Conservation (phyloP, 2,797 vertebrate species). For the Onychomys torridus region DNA sequence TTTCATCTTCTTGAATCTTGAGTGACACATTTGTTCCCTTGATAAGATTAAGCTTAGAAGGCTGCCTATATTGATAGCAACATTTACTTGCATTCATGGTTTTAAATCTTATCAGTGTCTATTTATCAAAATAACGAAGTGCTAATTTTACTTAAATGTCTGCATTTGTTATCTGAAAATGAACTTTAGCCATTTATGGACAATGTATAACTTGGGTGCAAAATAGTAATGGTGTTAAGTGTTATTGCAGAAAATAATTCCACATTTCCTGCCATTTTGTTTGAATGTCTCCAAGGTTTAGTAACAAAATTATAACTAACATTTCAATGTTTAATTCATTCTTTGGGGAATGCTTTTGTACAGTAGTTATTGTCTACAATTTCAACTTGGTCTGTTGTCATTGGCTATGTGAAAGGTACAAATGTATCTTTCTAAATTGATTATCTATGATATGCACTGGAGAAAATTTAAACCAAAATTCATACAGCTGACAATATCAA, state of each 20-base stretch:
- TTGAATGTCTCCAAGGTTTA: background rate
- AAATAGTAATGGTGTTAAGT: background rate
- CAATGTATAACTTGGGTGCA: background rate
- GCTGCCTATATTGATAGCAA: conserved; percentile 5
- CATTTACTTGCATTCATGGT: background rate
- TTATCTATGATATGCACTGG: background rate
- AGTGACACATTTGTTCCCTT: conserved; percentile 28
- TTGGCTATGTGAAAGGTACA: background rate
- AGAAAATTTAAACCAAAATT: background rate
- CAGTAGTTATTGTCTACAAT: background rate
- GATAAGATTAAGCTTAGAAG: conserved; percentile 44
- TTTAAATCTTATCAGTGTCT: background rate
- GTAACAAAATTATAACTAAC: background rate
- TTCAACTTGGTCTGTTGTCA: background rate
- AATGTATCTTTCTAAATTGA: background rate
- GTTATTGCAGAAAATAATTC: conserved; percentile 1
- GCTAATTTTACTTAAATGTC: background rate
- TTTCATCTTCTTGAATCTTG: conserved; percentile 58
- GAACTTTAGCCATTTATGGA: conserved; percentile 7
- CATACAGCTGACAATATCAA: background rate
- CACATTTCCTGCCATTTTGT: conserved; percentile 36
- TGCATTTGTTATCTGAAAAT: background rate
- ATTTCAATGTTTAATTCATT: conserved; percentile 20
- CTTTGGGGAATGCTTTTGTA: background rate
- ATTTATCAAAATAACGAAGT: conserved; percentile 24